Conservation (phyloP, 1,140 invertebrate species). For the Polypedilum pembai region DNA sequence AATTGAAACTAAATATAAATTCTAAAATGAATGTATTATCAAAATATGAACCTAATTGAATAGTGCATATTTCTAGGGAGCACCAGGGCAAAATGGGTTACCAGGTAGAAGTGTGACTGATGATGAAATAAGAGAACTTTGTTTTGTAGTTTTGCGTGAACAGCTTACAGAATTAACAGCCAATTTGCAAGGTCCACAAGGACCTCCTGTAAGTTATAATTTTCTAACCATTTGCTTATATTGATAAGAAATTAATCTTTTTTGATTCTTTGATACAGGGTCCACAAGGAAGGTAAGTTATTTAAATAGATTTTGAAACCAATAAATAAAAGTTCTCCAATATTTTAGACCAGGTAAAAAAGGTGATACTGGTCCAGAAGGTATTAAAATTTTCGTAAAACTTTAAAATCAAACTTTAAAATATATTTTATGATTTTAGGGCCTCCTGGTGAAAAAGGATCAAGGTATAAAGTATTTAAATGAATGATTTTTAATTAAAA, state of each 20-base stretch:
- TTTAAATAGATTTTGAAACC: background rate
- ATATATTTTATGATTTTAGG: background rate
- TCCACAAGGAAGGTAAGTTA: background rate
- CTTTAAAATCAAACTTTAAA: background rate
- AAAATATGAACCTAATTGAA: too few relatives aligned
- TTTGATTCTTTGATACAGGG: too few relatives aligned
- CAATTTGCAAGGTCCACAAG: slow-evolving; percentile 2
- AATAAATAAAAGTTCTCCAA: too few relatives aligned
- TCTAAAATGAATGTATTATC: too few relatives aligned
- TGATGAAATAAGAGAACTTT: background rate
- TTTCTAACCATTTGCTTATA: background rate
- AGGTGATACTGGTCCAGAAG: background rate
- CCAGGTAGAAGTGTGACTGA: background rate
- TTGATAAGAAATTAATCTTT: background rate
- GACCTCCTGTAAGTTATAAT: background rate
- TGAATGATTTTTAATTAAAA: background rate
- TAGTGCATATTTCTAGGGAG: background rate
- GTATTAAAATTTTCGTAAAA: background rate
- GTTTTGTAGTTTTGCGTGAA: background rate
- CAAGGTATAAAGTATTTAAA: background rate
- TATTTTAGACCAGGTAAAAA: background rate
- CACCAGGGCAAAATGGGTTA: background rate
- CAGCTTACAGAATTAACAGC: background rate
- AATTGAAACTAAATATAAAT: too few relatives aligned
- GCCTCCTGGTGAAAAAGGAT: background rate